Evolutionary conservation across 2,797 vertebrate species (phyloP).

Genomic region (Notolepis coatsorum): DNA sequence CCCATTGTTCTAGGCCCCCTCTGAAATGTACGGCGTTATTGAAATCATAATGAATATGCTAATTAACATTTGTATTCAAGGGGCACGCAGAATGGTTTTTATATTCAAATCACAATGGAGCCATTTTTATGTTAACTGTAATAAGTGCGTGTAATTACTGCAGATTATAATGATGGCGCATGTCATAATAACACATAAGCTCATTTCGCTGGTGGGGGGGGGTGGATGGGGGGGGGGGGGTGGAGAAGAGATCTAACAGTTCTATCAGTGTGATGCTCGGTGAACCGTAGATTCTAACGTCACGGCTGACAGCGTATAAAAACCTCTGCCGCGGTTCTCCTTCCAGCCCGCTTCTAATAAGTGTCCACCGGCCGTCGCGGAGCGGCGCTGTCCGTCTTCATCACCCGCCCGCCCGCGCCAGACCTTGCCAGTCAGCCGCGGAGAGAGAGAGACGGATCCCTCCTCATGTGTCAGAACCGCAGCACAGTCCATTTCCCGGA

Average conservation of each 20-base stretch:
- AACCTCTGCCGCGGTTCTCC: background rate
- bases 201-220: constrained; percentile 16
- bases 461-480: constrained; percentile 58
- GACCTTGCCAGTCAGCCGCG: constrained; percentile 41
- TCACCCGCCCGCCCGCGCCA: constrained; percentile 37
- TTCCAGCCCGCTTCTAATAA: background rate
- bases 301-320: background rate
- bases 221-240: no score
- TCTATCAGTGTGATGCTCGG: constrained; percentile 18
- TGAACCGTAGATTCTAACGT: constrained; percentile 5
- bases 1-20: constrained; percentile 19
- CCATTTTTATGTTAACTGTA: constrained; percentile 50
- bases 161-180: constrained; percentile 39
- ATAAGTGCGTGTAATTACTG: constrained; percentile 56
- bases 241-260: constrained; percentile 17
- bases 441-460: constrained; percentile 54
- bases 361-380: constrained; percentile 16
- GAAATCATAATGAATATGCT: constrained; percentile 66
- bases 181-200: constrained; percentile 31
- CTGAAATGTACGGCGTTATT: constrained; percentile 62
- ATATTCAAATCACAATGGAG: constrained; percentile 53
- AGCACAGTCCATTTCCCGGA: constrained; percentile 60
- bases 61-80: constrained; percentile 59
- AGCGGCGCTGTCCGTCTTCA: constrained; percentile 52
- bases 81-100: constrained; percentile 51